Evolutionary conservation across 2,113 vertebrate species (phyloP).

Genomic region (Triplophysa rosa): DNA sequence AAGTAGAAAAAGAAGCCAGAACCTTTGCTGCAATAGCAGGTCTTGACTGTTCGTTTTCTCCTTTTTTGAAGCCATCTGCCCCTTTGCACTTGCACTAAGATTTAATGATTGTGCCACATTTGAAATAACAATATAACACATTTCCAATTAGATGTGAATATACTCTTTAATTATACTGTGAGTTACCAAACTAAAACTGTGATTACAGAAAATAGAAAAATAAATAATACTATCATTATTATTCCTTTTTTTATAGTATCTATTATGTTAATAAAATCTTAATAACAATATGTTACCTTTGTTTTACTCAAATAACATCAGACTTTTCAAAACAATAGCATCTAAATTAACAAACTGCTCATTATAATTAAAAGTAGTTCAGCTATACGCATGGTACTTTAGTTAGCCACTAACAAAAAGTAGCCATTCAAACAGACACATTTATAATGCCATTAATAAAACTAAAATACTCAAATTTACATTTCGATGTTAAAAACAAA

Average conservation of each 20-base stretch:
- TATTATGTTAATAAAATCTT: slow-evolving; percentile 19
- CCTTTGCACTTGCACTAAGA: neutral
- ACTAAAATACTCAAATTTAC: too few species aligned
- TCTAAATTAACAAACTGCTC: too few species aligned
- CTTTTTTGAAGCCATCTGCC: neutral
- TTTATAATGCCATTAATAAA: too few species aligned
- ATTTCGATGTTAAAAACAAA: too few species aligned
- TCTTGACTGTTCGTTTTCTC: neutral
- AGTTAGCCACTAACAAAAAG: too few species aligned
- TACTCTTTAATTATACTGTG: neutral
- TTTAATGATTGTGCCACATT: neutral
- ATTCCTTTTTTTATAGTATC: neutral
- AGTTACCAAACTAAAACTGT: slow-evolving; percentile 1
- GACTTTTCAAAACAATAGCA: neutral
- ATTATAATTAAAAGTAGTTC: too few species aligned
- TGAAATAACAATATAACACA: slow-evolving; percentile 2
- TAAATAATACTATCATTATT: neutral
- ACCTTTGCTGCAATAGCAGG: slow-evolving; percentile 4
- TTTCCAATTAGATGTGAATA: slow-evolving; percentile 1
- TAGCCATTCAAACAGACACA: too few species aligned
- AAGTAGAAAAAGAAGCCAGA: neutral
- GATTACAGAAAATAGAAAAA: slow-evolving; percentile 1
- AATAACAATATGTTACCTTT: neutral
- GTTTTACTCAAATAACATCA: neutral
- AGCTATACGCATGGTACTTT: too few species aligned